Percentiles rank a stretch among this genome's conserved stretches.
phyloP scores from a whole-genome alignment of 2,888 invertebrate species.

The Euzophera pinguis region DNA sequence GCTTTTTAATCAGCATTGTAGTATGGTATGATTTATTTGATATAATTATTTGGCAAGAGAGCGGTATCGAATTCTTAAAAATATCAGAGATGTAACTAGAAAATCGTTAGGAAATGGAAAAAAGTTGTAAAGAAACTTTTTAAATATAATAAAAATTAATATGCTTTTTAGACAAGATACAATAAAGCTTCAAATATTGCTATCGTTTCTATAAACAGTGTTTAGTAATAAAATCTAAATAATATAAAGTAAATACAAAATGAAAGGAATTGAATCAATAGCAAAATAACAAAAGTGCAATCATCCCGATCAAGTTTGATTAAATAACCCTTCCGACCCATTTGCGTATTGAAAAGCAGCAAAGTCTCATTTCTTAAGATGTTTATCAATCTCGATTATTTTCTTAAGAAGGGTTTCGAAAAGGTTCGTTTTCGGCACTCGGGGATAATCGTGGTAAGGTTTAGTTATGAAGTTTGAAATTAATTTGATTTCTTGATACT shows the following conservation, averaged over 20 bases:
- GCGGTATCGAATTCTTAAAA: no score
- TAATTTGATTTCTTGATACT: not conserved
- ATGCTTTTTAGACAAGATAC: no score
- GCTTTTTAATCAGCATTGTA: no score
- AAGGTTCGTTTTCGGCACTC: conserved; percentile 8
- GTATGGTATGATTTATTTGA: no score
- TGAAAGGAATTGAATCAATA: not conserved
- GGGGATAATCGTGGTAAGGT: not conserved
- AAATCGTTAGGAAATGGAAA: no score
- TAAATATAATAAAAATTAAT: no score
- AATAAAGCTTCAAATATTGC: no score
- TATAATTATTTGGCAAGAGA: no score
- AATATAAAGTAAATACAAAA: not conserved
- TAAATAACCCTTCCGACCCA: conserved; percentile 20
- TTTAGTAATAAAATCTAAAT: no score
- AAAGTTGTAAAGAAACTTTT: no score
- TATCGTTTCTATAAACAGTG: no score
- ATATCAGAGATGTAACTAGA: no score
- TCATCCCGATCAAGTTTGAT: conserved; percentile 20
- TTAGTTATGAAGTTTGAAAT: not conserved
- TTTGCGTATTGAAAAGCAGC: conserved; percentile 25
- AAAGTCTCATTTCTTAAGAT: conserved; percentile 14
- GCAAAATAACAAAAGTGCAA: conserved; percentile 4
- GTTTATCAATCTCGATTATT: conserved; percentile 23
- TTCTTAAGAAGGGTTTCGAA: conserved; percentile 23